A percentile compares a stretch with the other conserved stretches of the same genome.
phyloP scores from a whole-genome alignment of 2,113 vertebrate genomes.

The Chaenogobius annularis region DNA sequence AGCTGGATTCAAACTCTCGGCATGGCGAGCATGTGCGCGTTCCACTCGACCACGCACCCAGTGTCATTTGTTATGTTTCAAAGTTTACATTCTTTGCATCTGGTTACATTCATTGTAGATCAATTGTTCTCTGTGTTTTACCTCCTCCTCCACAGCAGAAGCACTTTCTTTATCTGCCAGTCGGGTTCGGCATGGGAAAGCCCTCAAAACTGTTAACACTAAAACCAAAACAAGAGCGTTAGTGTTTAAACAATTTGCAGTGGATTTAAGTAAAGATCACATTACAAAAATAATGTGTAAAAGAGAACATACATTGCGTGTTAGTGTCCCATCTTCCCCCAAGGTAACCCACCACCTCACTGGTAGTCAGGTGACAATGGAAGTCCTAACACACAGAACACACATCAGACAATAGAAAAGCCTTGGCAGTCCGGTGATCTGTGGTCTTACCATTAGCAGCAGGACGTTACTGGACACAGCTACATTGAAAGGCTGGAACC shows the following conservation, averaged over 20 bases:
- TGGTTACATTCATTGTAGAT: neutral
- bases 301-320: constrained; percentile 83
- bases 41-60: too few species aligned
- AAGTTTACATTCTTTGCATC: neutral
- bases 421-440: neutral
- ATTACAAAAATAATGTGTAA: neutral
- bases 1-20: too few species aligned
- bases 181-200: constrained; percentile 91
- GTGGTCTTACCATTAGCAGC: constrained; percentile 83
- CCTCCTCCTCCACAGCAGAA: constrained; percentile 88
- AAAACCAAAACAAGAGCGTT: constrained; percentile 21
- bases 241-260: neutral
- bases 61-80: too few species aligned
- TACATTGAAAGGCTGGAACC: constrained; percentile 97
- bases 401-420: neutral
- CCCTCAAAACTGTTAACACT: constrained; percentile 91
- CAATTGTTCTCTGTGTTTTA: constrained; percentile 39
- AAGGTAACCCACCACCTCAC: constrained; percentile 95
- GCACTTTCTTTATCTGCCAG: constrained; percentile 83
- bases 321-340: constrained; percentile 95
- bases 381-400: constrained; percentile 80
- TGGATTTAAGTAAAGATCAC: neutral
- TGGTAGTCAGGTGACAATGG: constrained; percentile 93
- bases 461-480: constrained; percentile 95
- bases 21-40: too few species aligned